A percentile compares a stretch with the other conserved stretches of the same genome.
phyloP scores from a whole-genome alignment of 2,888 invertebrate genomes.

The Bellardia pandia region DNA sequence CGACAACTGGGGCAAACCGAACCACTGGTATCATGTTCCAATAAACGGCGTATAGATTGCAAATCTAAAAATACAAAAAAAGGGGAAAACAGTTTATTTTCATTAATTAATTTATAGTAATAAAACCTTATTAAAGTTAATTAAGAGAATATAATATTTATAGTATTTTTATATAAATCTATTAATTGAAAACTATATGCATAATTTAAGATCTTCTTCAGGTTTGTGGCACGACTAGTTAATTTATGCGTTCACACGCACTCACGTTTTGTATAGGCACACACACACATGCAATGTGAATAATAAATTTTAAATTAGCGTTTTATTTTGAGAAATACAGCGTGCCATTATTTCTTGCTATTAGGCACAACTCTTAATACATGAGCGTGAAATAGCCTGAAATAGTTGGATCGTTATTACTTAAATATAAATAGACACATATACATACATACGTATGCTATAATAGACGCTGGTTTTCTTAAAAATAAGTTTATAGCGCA shows the following conservation, averaged over 20 bases:
- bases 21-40: slow-evolving; percentile 90
- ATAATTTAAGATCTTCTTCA: slow-evolving; percentile 21
- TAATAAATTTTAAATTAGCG: slow-evolving; percentile 52
- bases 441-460: neutral
- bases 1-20: slow-evolving; percentile 93
- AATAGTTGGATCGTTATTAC: neutral
- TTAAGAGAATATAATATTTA: no score
- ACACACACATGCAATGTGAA: slow-evolving; percentile 28
- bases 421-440: neutral
- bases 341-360: neutral
- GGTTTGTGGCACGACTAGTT: neutral
- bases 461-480: neutral
- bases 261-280: slow-evolving; percentile 31
- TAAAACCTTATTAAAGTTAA: neutral
- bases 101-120: slow-evolving; percentile 8
- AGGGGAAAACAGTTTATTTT: neutral
- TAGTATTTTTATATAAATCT: neutral
- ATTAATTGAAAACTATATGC: slow-evolving; percentile 19
- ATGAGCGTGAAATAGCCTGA: slow-evolving; percentile 3
- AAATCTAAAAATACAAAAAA: slow-evolving; percentile 87
- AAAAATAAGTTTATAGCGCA: neutral
- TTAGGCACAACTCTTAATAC: neutral
- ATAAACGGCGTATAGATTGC: slow-evolving; percentile 91
- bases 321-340: slow-evolving; percentile 22
- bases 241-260: slow-evolving; percentile 56